Conservation (phyloP, 2,888 invertebrate genomes). For the Drosophila peninsularis region DNA sequence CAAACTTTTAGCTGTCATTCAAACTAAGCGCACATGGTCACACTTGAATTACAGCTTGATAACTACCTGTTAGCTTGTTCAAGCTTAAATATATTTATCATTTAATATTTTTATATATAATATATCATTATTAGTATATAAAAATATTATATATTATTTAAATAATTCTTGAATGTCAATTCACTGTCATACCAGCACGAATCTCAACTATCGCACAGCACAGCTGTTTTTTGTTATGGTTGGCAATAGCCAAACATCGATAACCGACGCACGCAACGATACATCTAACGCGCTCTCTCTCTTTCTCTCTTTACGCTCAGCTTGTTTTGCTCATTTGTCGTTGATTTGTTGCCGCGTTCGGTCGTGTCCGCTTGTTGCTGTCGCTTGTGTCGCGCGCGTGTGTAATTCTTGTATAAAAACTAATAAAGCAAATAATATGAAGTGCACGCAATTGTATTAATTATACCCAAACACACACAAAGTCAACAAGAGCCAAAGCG, state of each 20-base stretch:
- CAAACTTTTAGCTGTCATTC: too few species aligned
- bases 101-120: not conserved
- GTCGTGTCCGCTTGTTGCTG: slow-evolving; percentile 18
- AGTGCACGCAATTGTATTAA: slow-evolving; percentile 54
- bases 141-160: not conserved
- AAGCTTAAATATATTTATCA: not conserved
- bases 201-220: slow-evolving; percentile 6
- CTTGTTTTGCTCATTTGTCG: slow-evolving; percentile 27
- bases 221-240: slow-evolving; percentile 31
- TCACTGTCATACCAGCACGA: slow-evolving; percentile 5
- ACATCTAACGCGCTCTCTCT: slow-evolving; percentile 2
- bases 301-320: not conserved
- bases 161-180: not conserved
- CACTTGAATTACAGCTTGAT: not conserved
- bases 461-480: slow-evolving; percentile 9
- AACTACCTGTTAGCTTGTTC: not conserved
- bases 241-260: slow-evolving; percentile 25
- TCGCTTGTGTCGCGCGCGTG: slow-evolving; percentile 28
- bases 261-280: slow-evolving; percentile 17
- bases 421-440: slow-evolving; percentile 45
- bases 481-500: slow-evolving; percentile 8
- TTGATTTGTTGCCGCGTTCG: slow-evolving; percentile 31
- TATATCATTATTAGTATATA: not conserved
- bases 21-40: not conserved
- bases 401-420: slow-evolving; percentile 29